A percentile compares a stretch with the other conserved stretches of the same genome.
phyloP scores from a whole-genome alignment of 2,113 vertebrate genomes.

The Meles meles region DNA sequence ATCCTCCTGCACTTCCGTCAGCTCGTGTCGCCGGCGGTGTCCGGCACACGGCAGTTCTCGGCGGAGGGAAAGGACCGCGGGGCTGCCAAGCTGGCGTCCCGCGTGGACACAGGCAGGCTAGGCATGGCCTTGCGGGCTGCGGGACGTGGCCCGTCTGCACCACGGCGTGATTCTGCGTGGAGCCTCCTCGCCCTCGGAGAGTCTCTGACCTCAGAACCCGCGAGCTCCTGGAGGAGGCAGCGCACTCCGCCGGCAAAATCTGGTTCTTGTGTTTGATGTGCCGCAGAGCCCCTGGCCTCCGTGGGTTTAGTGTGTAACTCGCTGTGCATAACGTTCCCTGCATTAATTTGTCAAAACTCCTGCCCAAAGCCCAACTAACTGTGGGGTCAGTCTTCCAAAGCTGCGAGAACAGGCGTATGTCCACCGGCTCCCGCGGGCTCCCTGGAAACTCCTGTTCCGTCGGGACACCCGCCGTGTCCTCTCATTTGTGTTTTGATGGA shows the following conservation, averaged over 20 bases:
- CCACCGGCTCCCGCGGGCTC: neutral
- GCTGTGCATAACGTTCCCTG: neutral
- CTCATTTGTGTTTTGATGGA: no score
- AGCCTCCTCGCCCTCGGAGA: neutral
- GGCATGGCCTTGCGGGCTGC: no score
- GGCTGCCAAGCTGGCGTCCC: no score
- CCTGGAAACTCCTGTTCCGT: neutral
- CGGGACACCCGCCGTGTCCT: neutral
- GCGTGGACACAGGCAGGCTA: neutral
- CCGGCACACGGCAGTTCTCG: no score
- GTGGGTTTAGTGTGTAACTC: no score
- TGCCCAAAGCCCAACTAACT: neutral
- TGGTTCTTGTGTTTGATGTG: neutral
- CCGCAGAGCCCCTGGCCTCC: neutral
- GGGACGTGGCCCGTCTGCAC: accelerated
- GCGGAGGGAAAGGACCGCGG: no score
- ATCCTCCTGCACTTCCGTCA: no score
- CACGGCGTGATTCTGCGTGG: neutral
- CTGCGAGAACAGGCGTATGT: accelerated
- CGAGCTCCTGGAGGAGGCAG: neutral
- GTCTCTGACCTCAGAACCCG: neutral
- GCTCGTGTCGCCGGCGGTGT: no score
- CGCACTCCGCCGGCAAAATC: neutral
- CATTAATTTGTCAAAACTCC: neutral
- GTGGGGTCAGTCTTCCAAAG: neutral